Evolutionary conservation across 2,797 vertebrate genomes (phyloP).

Genomic region (Cryptoprocta ferox): DNA sequence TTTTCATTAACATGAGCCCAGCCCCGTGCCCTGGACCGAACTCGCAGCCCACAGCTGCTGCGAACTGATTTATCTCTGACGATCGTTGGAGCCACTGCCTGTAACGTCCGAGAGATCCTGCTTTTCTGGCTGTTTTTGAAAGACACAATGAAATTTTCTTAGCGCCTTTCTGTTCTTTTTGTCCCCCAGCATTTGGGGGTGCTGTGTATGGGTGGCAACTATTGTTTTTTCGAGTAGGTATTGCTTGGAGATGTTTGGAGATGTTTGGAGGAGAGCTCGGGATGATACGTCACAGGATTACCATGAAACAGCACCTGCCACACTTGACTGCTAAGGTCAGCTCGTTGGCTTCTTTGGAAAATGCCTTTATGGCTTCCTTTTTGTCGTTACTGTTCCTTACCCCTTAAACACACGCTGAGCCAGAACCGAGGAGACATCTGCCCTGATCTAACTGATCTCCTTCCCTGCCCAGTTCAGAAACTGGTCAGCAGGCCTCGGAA

Average conservation of each 20-base stretch:
- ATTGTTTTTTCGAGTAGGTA: neutral
- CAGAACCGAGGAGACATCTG: neutral
- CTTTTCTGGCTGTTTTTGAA: constrained; percentile 24
- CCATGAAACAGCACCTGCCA: neutral
- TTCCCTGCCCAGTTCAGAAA: neutral
- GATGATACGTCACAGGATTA: rapidly evolving
- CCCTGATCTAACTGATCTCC: neutral
- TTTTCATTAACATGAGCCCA: constrained; percentile 67
- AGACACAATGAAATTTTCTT: neutral
- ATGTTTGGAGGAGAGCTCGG: neutral
- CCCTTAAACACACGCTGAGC: no score
- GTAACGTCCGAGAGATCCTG: neutral
- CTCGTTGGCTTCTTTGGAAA: neutral
- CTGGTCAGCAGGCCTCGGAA: no score
- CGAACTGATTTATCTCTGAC: constrained; percentile 71
- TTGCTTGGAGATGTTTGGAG: neutral
- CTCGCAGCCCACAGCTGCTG: constrained; percentile 70
- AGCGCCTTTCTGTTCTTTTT: constrained; percentile 48
- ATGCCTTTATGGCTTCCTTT: neutral
- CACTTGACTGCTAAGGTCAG: rapidly evolving
- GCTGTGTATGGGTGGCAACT: neutral
- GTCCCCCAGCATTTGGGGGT: neutral
- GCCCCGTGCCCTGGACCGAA: constrained; percentile 68
- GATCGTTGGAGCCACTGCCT: constrained; percentile 32
- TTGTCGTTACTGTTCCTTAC: neutral